Evolutionary conservation across 2,888 invertebrate species (phyloP).

Genomic region (Andricus quercusramuli): DNA sequence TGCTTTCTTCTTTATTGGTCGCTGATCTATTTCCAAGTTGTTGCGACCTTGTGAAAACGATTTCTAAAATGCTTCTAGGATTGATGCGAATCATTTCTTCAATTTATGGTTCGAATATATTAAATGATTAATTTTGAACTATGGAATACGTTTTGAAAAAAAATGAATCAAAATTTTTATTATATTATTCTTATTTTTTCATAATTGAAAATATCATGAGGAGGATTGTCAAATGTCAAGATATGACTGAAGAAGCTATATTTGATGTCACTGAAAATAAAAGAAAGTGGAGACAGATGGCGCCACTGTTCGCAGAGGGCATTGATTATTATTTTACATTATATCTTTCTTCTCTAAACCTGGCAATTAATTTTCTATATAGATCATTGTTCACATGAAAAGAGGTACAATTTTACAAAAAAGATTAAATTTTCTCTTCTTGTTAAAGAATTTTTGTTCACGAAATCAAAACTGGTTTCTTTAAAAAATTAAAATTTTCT

Average conservation of each 20-base stretch:
- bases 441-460: too few relatives aligned
- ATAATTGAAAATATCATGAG: not conserved
- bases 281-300: not conserved
- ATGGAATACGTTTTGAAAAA: not conserved
- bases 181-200: not conserved
- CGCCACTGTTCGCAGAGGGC: conserved; percentile 11
- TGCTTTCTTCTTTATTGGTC: conserved; percentile 38
- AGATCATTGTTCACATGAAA: too few relatives aligned
- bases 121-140: not conserved
- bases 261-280: not conserved
- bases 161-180: too few relatives aligned
- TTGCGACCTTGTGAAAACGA: conserved; percentile 19
- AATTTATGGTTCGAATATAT: not conserved
- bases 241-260: not conserved
- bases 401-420: too few relatives aligned
- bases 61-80: conserved; percentile 20
- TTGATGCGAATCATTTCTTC: not conserved
- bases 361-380: too few relatives aligned
- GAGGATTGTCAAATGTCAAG: not conserved
- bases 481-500: too few relatives aligned
- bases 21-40: conserved; percentile 37
- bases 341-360: too few relatives aligned
- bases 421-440: too few relatives aligned
- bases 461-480: too few relatives aligned
- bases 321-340: not conserved